Base-by-base conservation (phyloP, 2,797 vertebrate species). In the Brachymystax lenok region DNA sequence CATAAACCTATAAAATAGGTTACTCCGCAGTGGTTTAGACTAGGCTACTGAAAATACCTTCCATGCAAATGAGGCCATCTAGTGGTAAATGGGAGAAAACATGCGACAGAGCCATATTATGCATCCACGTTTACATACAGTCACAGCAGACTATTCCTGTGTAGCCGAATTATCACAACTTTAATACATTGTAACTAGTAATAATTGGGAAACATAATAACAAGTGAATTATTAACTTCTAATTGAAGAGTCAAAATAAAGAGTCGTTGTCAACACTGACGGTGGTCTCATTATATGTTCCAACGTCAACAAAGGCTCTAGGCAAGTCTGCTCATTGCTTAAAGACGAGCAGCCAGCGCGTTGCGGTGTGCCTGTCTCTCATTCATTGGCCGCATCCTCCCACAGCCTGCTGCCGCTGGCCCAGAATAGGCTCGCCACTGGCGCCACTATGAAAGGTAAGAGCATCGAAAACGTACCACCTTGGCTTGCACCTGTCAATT, bases 21-120 rank as follows among this genome's bases (percentile, higher is more conserved):
- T 40, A 40, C 35, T 40, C 35, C 7, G 35, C 35, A 40, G 35
- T 40, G 35, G 7, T 40, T 40, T 8, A 40, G 7, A 40, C 35
- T 8, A 40, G 7, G 35, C 35, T 40, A 40, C 40, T 46, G 40
- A 67, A 33, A 67, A 17, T 16, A 6, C 6, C 1, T 17, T 33
- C 40, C 40, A 67, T 14, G 17, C 3, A 13, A 70, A 75, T 24
- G 46, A 0, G 17, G 77, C 82, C 88, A 81, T 73, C 90, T 74
- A 4, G 79, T 83, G 90, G 84, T 1, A 30, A 59, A 0, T 54
- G 6, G 16, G 24, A 30, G 17, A 28, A 46, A 33, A 30, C 69
- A 71, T 19, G 1, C 13, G 27, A 59, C 40, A 12, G 7, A 8
- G n/a, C 8, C 2, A 24, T 24, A 66, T 10, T 16, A 13, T 3